Percentiles rank a stretch among this genome's conserved stretches.
phyloP scores from a whole-genome alignment of 2,797 vertebrate genomes.

The Odontamblyopus lacepedii region DNA sequence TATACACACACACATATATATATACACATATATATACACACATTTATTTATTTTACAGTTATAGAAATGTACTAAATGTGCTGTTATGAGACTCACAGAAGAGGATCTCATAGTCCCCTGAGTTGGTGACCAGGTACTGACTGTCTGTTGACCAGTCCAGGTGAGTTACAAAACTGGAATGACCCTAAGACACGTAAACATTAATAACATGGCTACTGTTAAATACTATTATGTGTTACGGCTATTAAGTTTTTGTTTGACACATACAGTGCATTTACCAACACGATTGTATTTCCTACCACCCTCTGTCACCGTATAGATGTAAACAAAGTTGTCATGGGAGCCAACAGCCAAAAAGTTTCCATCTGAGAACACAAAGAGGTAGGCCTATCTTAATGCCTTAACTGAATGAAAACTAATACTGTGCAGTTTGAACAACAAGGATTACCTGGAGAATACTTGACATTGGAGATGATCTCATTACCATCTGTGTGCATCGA shows the following conservation, averaged over 20 bases:
- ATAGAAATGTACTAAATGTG: background rate
- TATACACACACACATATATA: no score
- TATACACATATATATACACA: no score
- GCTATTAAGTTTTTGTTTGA: background rate
- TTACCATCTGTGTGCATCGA: constrained; percentile 88
- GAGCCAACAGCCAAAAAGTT: constrained; percentile 89
- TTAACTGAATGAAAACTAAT: background rate
- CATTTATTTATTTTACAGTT: background rate
- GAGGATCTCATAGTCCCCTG: constrained; percentile 92
- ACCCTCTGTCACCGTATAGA: constrained; percentile 87
- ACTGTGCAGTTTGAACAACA: background rate
- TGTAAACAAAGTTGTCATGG: constrained; percentile 93
- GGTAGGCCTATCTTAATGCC: background rate
- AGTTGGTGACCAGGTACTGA: constrained; percentile 89
- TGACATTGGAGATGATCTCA: constrained; percentile 87
- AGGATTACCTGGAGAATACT: constrained; percentile 86
- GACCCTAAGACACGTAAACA: constrained; percentile 74
- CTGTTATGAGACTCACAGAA: constrained; percentile 79
- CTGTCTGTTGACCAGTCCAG: constrained; percentile 89
- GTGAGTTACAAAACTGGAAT: constrained; percentile 92
- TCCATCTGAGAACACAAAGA: constrained; percentile 76
- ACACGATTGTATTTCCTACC: constrained; percentile 87
- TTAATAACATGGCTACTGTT: background rate
- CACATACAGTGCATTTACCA: constrained; percentile 88
- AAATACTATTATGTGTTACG: background rate